Evolutionary conservation across 2,797 vertebrate genomes (phyloP).

Genomic region (Oreochromis grahami): DNA sequence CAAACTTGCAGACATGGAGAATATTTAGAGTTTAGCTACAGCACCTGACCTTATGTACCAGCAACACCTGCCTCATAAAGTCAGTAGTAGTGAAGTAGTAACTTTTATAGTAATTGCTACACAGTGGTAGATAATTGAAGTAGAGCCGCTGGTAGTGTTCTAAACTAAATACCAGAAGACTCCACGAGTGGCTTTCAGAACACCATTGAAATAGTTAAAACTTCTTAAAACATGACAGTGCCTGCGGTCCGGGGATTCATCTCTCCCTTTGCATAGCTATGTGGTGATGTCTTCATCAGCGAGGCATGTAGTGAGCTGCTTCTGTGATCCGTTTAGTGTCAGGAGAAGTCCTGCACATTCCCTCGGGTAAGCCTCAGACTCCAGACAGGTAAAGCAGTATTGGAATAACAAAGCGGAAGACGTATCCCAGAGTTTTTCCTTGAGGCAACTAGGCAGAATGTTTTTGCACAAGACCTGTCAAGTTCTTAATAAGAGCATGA

Average conservation of each 20-base stretch:
- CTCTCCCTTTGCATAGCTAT: constrained; percentile 60
- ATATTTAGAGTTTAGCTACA: not conserved
- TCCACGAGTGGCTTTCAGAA: not conserved
- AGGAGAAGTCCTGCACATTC: constrained; percentile 53
- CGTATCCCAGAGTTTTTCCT: constrained; percentile 48
- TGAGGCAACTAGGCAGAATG: constrained; percentile 44
- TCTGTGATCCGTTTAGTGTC: constrained; percentile 53
- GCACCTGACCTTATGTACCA: not conserved
- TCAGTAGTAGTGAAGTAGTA: not conserved
- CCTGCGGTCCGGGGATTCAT: constrained; percentile 42
- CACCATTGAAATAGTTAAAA: constrained; percentile 36
- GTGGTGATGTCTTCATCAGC: constrained; percentile 61
- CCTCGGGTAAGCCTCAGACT: constrained; percentile 68
- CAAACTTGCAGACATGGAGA: not conserved
- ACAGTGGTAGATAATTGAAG: not conserved
- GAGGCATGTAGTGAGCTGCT: constrained; percentile 61
- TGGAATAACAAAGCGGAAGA: constrained; percentile 61
- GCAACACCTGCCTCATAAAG: not conserved
- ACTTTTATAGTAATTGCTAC: not conserved
- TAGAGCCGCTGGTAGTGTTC: not conserved
- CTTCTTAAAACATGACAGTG: constrained; percentile 51
- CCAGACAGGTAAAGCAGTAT: constrained; percentile 64
- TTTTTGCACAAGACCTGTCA: constrained; percentile 62
- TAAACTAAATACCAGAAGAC: not conserved
- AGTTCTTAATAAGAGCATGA: constrained; percentile 27